A percentile compares a stretch with the other conserved stretches of the same genome.
Conservation (phyloP, 2,113 vertebrate genomes). For the Pollimyrus isidori region DNA sequence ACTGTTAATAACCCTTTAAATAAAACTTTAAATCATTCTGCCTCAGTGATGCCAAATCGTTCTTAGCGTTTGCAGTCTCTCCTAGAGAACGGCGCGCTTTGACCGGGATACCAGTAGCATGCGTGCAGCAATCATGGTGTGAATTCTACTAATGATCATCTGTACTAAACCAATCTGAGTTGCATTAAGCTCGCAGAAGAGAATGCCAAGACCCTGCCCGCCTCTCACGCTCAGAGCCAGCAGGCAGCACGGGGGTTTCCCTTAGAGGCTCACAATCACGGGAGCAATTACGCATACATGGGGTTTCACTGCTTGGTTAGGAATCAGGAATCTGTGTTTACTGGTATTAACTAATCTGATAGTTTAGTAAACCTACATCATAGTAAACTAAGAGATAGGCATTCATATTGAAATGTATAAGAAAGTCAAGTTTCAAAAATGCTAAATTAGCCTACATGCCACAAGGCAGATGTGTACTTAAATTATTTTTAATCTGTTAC, state of each 20-base stretch:
- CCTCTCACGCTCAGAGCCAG: not conserved
- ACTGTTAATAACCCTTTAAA: not conserved
- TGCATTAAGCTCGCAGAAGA: constrained; percentile 40
- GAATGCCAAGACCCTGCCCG: constrained; percentile 34
- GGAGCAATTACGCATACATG: not conserved
- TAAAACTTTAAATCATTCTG: not conserved
- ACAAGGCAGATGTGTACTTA: not conserved
- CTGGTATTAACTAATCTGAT: not conserved
- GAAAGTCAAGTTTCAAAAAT: not conserved
- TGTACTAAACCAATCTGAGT: constrained; percentile 43
- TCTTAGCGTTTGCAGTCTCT: not conserved
- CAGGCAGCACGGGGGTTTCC: not conserved
- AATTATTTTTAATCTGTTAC: not conserved
- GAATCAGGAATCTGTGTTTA: not conserved
- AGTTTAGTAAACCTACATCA: too few species aligned
- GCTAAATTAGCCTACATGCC: not conserved
- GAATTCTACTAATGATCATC: constrained; percentile 13
- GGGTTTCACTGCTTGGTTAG: not conserved
- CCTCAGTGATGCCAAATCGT: not conserved
- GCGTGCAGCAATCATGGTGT: not conserved
- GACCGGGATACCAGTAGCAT: not conserved
- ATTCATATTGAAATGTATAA: not conserved
- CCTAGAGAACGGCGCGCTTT: not conserved
- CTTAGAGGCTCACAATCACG: not conserved
- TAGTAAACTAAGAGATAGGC: not conserved